phyloP scores from a whole-genome alignment of 2,113 vertebrate species.

The Jacana jacana region DNA sequence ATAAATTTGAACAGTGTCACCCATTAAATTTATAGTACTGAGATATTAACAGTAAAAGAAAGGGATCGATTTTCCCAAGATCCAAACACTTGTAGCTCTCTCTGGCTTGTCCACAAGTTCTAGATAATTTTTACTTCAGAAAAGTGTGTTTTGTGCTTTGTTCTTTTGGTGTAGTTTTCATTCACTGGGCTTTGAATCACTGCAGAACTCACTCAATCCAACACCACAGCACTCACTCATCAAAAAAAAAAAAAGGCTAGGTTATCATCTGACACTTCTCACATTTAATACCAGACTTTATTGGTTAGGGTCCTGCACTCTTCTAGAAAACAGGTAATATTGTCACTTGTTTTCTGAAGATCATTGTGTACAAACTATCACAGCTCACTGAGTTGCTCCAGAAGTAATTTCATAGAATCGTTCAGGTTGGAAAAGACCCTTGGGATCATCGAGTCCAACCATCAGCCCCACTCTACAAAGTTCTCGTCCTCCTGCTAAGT shows the following conservation, averaged over 20 bases:
- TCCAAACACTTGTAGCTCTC: neutral
- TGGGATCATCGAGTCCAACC: no score
- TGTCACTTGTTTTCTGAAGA: neutral
- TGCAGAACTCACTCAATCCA: neutral
- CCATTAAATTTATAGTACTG: neutral
- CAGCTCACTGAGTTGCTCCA: neutral
- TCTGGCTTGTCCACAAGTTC: neutral
- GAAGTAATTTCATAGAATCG: neutral
- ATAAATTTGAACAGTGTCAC: neutral
- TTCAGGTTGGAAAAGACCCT: no score
- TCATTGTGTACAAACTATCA: rapidly evolving
- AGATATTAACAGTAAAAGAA: neutral
- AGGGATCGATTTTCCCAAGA: neutral
- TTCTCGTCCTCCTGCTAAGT: no score
- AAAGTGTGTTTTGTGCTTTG: neutral
- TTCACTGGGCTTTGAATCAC: neutral
- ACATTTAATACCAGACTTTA: neutral
- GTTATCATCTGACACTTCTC: neutral
- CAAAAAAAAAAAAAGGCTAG: no score
- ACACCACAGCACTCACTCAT: neutral
- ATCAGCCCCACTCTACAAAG: no score
- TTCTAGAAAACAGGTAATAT: neutral
- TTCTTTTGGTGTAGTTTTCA: neutral
- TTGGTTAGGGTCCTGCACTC: neutral
- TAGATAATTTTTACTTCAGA: neutral